Base-by-base conservation (phyloP, 1,140 invertebrate species). In the Paraescarpia echinospica region DNA sequence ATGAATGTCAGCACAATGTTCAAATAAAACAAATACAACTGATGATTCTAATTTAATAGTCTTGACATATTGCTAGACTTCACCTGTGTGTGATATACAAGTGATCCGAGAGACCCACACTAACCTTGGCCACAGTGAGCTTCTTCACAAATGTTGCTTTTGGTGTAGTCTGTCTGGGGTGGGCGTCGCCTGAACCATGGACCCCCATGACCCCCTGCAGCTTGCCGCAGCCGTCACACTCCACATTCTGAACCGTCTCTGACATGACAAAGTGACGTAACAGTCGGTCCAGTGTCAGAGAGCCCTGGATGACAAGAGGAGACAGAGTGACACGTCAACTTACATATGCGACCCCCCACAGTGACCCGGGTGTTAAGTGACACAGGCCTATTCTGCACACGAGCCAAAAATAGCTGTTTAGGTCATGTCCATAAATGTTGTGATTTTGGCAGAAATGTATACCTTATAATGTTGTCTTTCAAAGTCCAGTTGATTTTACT, bases 91-190 rank as follows among this genome's bases (percentile, higher is more conserved):
- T n/a, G n/a, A n/a, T 41, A 41, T 12, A 41, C 12, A 41, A 41
- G 41, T 41, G 41, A 41, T 6, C 4, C 4, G 41, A 41, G 41
- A 41, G 12, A 4, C 4, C 12, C 18, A 41, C 90, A 33, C 22
- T 31, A 91, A 98, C 97, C 97, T 98, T 98, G 90, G 98, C 98
- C 95, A 99, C 97, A 94, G 97, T 98, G 34, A 98, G 96, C n/a
- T 97, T 97, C 95, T 98, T 98, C 34, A 97, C 97, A 95, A 97
- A 97, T 92, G 96, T 97, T 8, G 97, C 97, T 59, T 96, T 92
- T 77, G 51, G 92, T 18, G 88, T 0, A 31, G 33, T 89, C 41
- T 33, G 33, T 6, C 91, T 41, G 41, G 41, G 12, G 41, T 41
- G 41, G 41, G 12, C 4, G 59, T 77, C 59, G 59, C 59, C 59